Base-by-base conservation (phyloP, 2,888 invertebrate genomes). In the Zootermopsis nevadensis region DNA sequence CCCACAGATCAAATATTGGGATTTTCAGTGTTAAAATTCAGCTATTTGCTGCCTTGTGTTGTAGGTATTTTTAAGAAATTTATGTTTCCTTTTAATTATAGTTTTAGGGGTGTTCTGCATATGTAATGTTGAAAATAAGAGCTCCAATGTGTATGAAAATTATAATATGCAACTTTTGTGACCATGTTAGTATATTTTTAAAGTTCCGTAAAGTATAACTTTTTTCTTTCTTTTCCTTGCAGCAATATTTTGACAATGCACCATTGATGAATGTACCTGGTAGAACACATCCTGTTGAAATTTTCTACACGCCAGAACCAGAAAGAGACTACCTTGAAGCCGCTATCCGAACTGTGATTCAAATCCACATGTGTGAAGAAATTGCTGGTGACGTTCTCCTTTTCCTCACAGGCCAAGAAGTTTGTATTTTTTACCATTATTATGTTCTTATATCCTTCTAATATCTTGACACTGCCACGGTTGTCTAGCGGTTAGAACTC, bases 191-290 rank as follows among this genome's bases (percentile, higher is more conserved):
- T 48, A 19, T 19, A 48, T 19, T 48, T 48, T 48, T 19, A 19
- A 48, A 48, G 33, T 24, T 15, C 38, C 24, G 35, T n/a, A 7
- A 74, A 24, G 24, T 24, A 7, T 67, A 27, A 67, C 10, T n/a
- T 30, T 67, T n/a, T 19, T 48, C 3, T 19, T 55, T 55, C 15
- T 79, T 38, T 66, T 81, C 80, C 85, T 87, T 88, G 1, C 89
- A 99, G 91, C 96, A 97, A 89, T 99, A 99, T 89, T 99, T 99
- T 89, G 99, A 98, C 87, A 97, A 98, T 89, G 99, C 99, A 0
- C 99, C 99, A 0, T 90, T 99, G 60, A 98, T 99, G 97, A 98
- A 97, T 87, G 99, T 99, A 0, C 99, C 99, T 0, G 99, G 98
- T 31, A 92, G 98, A 87, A 98, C 98, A 0, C 97, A 97, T 91